Evolutionary conservation across 1,140 invertebrate genomes (phyloP), one percentile per base, ranked within the genome.

Genomic region (Psilanteris sp.): DNA sequence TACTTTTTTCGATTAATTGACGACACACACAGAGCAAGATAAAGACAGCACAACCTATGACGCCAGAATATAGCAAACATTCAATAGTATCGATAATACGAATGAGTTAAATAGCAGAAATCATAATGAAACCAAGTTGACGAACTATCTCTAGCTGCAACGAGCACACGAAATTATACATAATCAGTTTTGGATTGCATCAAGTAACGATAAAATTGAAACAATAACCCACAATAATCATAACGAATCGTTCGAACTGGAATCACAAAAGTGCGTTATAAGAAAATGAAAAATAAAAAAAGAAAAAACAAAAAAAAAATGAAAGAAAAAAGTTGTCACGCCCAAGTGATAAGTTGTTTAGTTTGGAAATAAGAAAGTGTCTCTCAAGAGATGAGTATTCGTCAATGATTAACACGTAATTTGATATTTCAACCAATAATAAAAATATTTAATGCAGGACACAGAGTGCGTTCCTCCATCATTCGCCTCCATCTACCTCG

Each of bases 391-490:
- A 64, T 67, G 57, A 62, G 64, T 44, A 64, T 76, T 76, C 72
- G 68, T 78, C 75, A 78, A 57, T 71, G 64, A 72, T 68, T 73
- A 72, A 73, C 68, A 78, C 78, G 70, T 77, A 72, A 80, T 77
- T 80, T 59, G 77, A 76, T 62, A 41, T 76, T 72, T 66, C 68
- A 73, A 76, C 44, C 67, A 64, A 67, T 67, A 74, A 73, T 59
- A 52, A 52, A 61, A 72, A 66, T 71, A 62, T 75, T 79, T 68
- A 37, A 78, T 75, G 67, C 74, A 78, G 77, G 78, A 72, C 76
- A 77, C 74, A 57, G 75, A 78, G 66, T 79, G 50, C 62, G 73
- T 79, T 76, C 78, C 71, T 78, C 76, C 76, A 78, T 70, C 72
- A 79, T 79, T 75, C 72, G 72, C 72, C 61, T 76, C 66, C 66